phyloP scores from a whole-genome alignment of 2,113 vertebrate genomes.

The Scolopax mira region DNA sequence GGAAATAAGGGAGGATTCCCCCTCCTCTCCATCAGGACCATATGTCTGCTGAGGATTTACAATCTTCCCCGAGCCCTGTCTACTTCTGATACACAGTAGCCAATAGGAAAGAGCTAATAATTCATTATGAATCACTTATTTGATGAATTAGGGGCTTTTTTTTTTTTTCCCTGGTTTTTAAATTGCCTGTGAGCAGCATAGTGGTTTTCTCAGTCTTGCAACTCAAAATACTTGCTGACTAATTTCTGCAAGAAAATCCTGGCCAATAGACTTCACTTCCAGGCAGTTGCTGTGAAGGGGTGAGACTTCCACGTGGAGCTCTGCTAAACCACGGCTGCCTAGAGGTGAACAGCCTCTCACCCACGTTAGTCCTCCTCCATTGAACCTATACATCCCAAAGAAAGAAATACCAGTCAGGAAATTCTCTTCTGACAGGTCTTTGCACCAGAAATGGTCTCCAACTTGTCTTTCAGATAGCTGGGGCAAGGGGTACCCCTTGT shows the following conservation, averaged over 20 bases:
- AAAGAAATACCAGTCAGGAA: neutral
- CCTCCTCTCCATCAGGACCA: neutral
- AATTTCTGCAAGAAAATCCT: neutral
- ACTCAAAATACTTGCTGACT: neutral
- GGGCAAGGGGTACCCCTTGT: neutral
- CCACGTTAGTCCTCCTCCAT: accelerated
- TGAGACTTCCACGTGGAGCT: neutral
- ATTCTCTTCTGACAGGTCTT: neutral
- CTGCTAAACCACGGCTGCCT: neutral
- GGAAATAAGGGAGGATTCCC: neutral
- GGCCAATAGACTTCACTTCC: neutral
- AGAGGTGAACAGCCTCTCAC: neutral
- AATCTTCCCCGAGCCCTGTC: neutral
- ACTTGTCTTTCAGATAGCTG: neutral
- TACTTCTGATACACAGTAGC: neutral
- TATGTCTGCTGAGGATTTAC: neutral
- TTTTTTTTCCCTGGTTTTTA: neutral
- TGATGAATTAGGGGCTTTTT: neutral
- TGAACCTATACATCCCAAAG: neutral
- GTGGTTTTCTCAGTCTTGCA: neutral
- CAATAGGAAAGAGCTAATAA: neutral
- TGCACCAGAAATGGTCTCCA: neutral
- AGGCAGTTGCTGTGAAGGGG: neutral
- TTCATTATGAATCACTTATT: neutral
- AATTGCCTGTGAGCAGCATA: neutral